Percentiles rank a stretch among this genome's conserved stretches.
These are phyloP conservation scores for Probaryconus sp. DNA, from an alignment of 1,140 invertebrate genomes.

Conservation along the genomic window DNA sequence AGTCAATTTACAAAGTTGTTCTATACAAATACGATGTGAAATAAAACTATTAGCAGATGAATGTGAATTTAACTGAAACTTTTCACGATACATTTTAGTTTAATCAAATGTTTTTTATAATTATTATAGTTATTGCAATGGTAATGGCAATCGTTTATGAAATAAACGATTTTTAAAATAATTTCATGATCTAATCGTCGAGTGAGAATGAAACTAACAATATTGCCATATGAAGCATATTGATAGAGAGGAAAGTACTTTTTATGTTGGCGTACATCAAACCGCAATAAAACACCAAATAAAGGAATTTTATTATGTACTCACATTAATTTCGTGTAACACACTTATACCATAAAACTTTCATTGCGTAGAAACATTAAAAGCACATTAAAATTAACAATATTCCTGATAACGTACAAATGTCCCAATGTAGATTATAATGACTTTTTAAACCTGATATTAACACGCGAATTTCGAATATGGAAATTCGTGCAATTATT, in stretches of 20 bases:
- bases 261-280: constrained; percentile 10
- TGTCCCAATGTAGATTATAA: constrained; percentile 33
- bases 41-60: too few species aligned
- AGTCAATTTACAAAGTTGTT: too few species aligned
- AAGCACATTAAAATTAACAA: constrained; percentile 44
- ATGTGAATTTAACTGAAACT: too few species aligned
- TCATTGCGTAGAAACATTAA: constrained; percentile 39
- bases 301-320: constrained; percentile 19
- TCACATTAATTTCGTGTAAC: constrained; percentile 23
- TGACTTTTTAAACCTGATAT: constrained; percentile 33
- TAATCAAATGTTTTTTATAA: too few species aligned
- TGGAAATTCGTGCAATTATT: background rate
- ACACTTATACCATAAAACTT: constrained; percentile 26
- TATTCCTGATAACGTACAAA: constrained; percentile 27
- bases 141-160: too few species aligned
- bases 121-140: too few species aligned
- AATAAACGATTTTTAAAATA: too few species aligned
- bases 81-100: too few species aligned
- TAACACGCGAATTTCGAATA: constrained; percentile 11
- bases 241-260: background rate
- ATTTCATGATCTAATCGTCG: too few species aligned
- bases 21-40: too few species aligned
- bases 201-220: too few species aligned
- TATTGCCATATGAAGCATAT: too few species aligned
- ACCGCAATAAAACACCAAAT: constrained; percentile 7